Evolutionary conservation across 2,888 invertebrate genomes (phyloP).

Genomic region (Acanthopleura granulata): DNA sequence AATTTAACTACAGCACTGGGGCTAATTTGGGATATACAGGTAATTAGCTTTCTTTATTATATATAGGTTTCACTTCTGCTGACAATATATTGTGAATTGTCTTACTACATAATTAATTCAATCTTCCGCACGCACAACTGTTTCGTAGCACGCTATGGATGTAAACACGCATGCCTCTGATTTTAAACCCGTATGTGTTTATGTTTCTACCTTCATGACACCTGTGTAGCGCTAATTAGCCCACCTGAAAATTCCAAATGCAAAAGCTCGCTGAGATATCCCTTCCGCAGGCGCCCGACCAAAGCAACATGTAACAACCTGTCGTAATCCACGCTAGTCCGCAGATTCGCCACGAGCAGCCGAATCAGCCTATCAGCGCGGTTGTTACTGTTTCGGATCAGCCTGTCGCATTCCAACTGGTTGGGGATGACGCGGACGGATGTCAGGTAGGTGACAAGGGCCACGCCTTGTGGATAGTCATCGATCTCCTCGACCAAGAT

Average conservation of each 20-base stretch:
- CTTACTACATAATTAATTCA: too few relatives aligned
- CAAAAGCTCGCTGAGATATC: background rate
- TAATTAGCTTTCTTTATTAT: too few relatives aligned
- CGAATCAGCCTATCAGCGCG: background rate
- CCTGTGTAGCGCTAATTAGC: background rate
- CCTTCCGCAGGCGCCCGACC: background rate
- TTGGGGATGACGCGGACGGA: slow-evolving; percentile 8
- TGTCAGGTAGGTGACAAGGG: background rate
- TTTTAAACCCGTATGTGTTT: too few relatives aligned
- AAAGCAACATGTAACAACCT: background rate
- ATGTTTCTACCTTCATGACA: too few relatives aligned
- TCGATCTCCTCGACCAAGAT: background rate
- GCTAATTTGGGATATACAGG: too few relatives aligned
- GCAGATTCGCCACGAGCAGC: background rate
- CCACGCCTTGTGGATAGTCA: background rate
- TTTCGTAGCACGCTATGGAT: too few relatives aligned
- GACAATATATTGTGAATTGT: too few relatives aligned
- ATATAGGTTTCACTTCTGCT: too few relatives aligned
- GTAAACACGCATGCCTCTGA: too few relatives aligned
- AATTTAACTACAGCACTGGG: too few relatives aligned
- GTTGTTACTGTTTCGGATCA: slow-evolving; percentile 12
- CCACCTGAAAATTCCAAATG: background rate
- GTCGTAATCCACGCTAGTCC: background rate
- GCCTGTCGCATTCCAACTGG: slow-evolving; percentile 9
- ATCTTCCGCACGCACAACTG: too few relatives aligned